phyloP scores from a whole-genome alignment of 1,140 invertebrate genomes.

The Drosophila sp. region DNA sequence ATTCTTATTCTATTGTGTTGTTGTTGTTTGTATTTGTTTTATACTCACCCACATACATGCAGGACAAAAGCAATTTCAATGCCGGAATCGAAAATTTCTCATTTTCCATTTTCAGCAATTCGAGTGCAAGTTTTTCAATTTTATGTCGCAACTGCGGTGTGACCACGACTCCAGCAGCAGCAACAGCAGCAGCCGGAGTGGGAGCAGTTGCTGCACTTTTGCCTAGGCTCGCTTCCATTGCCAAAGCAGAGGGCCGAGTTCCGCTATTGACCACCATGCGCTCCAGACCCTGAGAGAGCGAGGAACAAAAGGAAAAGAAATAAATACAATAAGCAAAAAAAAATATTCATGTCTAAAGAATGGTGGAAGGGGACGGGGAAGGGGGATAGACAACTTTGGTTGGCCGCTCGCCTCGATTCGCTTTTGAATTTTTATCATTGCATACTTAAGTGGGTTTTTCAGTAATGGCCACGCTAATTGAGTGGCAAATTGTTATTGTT shows the following conservation, averaged over 20 bases:
- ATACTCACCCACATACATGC: conserved; percentile 89
- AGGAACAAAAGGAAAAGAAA: conserved; percentile 41
- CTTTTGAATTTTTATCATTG: conserved; percentile 81
- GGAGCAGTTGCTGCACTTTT: conserved; percentile 2
- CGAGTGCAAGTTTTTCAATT: conserved; percentile 89
- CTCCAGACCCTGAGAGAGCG: conserved; percentile 86
- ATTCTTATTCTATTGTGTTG: conserved; percentile 27
- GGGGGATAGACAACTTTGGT: not conserved
- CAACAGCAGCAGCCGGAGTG: conserved; percentile 4
- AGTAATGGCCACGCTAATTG: conserved; percentile 79
- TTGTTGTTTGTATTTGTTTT: not conserved
- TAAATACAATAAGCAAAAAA: conserved; percentile 56
- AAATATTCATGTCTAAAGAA: conserved; percentile 17
- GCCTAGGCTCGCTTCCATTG: conserved; percentile 4
- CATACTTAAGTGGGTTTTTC: conserved; percentile 81
- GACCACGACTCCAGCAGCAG: conserved; percentile 47
- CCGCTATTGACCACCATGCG: conserved; percentile 86
- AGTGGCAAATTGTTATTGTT: conserved; percentile 81
- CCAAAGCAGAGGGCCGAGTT: conserved; percentile 21
- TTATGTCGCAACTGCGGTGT: conserved; percentile 85
- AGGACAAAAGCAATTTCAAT: conserved; percentile 89
- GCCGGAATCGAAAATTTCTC: conserved; percentile 88
- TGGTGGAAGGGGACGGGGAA: not conserved
- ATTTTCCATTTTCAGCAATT: conserved; percentile 88
- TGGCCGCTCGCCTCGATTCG: conserved; percentile 44